A percentile compares a stretch with the other conserved stretches of the same genome.
Conservation (phyloP, 1,140 invertebrate genomes). For the Neocloeon triangulifer region DNA sequence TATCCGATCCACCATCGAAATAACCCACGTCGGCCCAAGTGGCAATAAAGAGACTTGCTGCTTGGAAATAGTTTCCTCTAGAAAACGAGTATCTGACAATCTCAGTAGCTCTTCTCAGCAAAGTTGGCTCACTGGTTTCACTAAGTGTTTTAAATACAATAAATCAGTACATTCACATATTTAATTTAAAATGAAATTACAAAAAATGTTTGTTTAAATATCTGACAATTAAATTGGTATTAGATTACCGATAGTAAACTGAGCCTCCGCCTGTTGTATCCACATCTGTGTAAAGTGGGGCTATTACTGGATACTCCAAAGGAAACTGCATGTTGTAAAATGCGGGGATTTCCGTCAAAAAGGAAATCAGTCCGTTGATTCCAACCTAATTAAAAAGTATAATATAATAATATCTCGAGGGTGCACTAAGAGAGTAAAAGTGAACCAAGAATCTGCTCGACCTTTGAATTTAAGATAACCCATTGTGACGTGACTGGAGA, state of each 20-base stretch:
- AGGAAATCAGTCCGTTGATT: conserved; percentile 76
- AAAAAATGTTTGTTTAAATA: neutral
- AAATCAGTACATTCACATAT: too few species aligned
- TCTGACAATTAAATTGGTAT: too few species aligned
- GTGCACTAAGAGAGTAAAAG: neutral
- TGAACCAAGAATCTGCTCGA: neutral
- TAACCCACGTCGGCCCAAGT: conserved; percentile 55
- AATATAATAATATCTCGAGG: neutral
- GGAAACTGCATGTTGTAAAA: conserved; percentile 79
- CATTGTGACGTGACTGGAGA: conserved; percentile 5
- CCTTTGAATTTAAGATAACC: conserved; percentile 2
- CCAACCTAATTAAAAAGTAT: conserved; percentile 46
- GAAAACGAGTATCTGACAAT: conserved; percentile 47
- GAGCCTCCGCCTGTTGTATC: conserved; percentile 51
- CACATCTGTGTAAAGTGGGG: conserved; percentile 76
- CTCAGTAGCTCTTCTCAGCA: conserved; percentile 37
- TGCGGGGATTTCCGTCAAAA: conserved; percentile 57
- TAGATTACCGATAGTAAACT: conserved; percentile 45
- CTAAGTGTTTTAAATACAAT: too few species aligned
- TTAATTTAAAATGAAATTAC: too few species aligned
- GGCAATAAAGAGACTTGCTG: conserved; percentile 39
- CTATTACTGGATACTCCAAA: conserved; percentile 69
- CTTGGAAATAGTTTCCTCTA: conserved; percentile 36
- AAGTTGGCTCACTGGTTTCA: conserved; percentile 38
- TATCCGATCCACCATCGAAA: conserved; percentile 28